phyloP scores from a whole-genome alignment of 2,113 vertebrate species.

The Toxotes jaculatrix region DNA sequence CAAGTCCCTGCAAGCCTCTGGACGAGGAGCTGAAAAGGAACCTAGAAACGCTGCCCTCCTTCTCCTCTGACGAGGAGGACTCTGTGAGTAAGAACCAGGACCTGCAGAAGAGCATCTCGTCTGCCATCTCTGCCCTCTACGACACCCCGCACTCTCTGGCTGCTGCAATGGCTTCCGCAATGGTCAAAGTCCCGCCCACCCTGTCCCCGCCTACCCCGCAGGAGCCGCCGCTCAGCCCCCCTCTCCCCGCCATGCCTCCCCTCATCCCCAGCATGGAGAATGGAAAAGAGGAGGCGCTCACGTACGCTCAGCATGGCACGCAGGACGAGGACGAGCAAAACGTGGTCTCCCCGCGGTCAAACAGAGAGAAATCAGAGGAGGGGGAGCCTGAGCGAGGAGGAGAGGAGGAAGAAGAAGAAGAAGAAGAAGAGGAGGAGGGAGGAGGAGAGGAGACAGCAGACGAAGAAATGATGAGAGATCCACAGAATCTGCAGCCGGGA shows the following conservation, averaged over 20 bases:
- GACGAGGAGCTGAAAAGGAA: slow-evolving; percentile 93
- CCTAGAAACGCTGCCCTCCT: slow-evolving; percentile 91
- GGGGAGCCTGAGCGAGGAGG: background rate
- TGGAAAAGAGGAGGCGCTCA: slow-evolving; percentile 22
- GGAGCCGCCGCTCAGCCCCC: slow-evolving; percentile 66
- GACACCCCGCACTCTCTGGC: slow-evolving; percentile 87
- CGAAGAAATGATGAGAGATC: slow-evolving; percentile 31
- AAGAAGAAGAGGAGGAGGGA: slow-evolving; percentile 5
- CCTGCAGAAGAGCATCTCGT: slow-evolving; percentile 94
- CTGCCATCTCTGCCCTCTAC: slow-evolving; percentile 92
- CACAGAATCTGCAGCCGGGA: slow-evolving; percentile 20
- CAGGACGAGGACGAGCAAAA: slow-evolving; percentile 43
- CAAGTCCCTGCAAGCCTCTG: slow-evolving; percentile 89
- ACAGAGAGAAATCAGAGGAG: slow-evolving; percentile 27
- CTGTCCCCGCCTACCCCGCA: slow-evolving; percentile 65
- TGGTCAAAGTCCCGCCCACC: slow-evolving; percentile 70
- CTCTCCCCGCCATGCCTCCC: slow-evolving; percentile 63
- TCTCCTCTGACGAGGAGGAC: slow-evolving; percentile 94
- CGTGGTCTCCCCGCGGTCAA: background rate
- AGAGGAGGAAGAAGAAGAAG: slow-evolving; percentile 1
- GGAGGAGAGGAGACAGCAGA: slow-evolving; percentile 32
- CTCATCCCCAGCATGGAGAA: slow-evolving; percentile 58
- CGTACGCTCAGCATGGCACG: slow-evolving; percentile 28
- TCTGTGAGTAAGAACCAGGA: slow-evolving; percentile 94
- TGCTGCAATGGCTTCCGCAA: slow-evolving; percentile 65